phyloP scores from a whole-genome alignment of 1,140 invertebrate species.

The Drosophila sproati region DNA sequence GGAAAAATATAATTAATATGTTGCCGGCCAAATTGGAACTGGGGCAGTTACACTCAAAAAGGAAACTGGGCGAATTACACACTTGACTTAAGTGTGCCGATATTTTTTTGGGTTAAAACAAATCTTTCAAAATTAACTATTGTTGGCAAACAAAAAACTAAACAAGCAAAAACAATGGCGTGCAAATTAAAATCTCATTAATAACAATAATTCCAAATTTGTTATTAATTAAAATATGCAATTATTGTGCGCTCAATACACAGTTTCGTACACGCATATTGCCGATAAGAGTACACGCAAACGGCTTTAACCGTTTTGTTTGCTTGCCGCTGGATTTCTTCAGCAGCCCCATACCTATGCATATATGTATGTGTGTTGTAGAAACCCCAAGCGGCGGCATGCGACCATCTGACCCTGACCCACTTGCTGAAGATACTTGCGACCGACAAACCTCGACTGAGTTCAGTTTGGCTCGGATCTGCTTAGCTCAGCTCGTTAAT shows the following conservation, averaged over 20 bases:
- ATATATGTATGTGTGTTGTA: no score
- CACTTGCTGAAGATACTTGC: slow-evolving; percentile 72
- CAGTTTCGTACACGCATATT: slow-evolving; percentile 45
- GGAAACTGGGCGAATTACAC: neutral
- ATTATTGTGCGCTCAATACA: slow-evolving; percentile 48
- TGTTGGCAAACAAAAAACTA: slow-evolving; percentile 8
- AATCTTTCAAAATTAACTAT: neutral
- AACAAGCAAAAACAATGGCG: slow-evolving; percentile 33
- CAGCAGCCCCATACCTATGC: slow-evolving; percentile 15
- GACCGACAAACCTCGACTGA: slow-evolving; percentile 36
- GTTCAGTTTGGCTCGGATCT: slow-evolving; percentile 30
- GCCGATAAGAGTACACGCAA: slow-evolving; percentile 53
- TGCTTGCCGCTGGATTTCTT: slow-evolving; percentile 20
- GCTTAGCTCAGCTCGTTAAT: slow-evolving; percentile 69
- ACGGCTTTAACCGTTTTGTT: slow-evolving; percentile 27
- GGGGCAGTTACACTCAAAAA: neutral
- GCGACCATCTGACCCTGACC: slow-evolving; percentile 74
- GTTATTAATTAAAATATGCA: slow-evolving; percentile 64
- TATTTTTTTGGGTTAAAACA: neutral
- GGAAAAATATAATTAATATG: slow-evolving; percentile 7
- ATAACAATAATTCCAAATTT: slow-evolving; percentile 59
- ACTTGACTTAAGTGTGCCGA: neutral
- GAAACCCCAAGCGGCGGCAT: slow-evolving; percentile 52
- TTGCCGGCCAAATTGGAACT: neutral
- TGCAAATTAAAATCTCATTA: slow-evolving; percentile 65